A percentile compares a stretch with the other conserved stretches of the same genome.
Conservation (phyloP, 2,888 invertebrate species). For the Drosophila testacea region DNA sequence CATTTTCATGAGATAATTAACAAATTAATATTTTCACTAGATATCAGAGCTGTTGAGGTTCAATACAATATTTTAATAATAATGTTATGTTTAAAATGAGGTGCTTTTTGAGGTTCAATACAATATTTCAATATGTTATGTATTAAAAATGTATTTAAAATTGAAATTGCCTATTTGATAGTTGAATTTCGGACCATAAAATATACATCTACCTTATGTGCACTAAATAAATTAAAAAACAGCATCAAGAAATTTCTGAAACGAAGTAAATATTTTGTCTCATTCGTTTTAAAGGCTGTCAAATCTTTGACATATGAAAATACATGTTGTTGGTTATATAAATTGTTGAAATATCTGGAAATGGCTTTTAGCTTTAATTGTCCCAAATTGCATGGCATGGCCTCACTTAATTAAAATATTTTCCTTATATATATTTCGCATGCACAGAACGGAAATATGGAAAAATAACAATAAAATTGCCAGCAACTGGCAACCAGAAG, state of each 20-base stretch:
- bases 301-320: background rate
- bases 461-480: constrained; percentile 36
- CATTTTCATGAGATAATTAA: too few relatives aligned
- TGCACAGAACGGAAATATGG: constrained; percentile 21
- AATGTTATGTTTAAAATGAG: too few relatives aligned
- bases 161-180: too few relatives aligned
- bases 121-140: too few relatives aligned
- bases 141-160: too few relatives aligned
- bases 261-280: background rate
- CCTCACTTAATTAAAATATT: constrained; percentile 52
- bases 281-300: background rate
- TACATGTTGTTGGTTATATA: background rate
- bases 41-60: too few relatives aligned
- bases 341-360: constrained; percentile 2
- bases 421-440: constrained; percentile 18
- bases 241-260: background rate
- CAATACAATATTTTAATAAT: too few relatives aligned
- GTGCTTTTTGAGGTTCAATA: too few relatives aligned
- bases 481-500: constrained; percentile 31
- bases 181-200: too few relatives aligned
- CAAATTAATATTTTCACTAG: too few relatives aligned
- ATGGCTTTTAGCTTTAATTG: constrained; percentile 20
- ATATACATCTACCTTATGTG: too few relatives aligned
- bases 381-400: constrained; percentile 7
- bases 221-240: background rate